Base-by-base conservation (phyloP, 2,113 vertebrate genomes). In the Cololabis saira region DNA sequence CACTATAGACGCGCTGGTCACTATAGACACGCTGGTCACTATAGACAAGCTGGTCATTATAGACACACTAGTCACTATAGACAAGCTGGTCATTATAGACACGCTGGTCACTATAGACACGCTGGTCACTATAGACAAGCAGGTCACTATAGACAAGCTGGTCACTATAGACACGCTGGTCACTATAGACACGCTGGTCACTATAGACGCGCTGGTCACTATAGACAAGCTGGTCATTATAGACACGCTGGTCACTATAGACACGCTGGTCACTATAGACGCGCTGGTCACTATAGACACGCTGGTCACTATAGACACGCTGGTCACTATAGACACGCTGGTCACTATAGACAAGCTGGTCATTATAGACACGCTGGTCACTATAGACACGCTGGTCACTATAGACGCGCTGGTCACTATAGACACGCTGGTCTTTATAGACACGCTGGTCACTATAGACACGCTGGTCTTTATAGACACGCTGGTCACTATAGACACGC, bases 121-220 rank as follows among this genome's bases (percentile, higher is more conserved):
- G 72, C 67, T 76, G 59, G 83, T 86, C 80, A 85, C 72, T 89
- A 76, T 61, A 81, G 65, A 81, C 83, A 71, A 61, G 72, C 67
- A 74, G 59, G 83, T 86, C 80, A 85, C 72, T 89, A 76, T 61
- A 81, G 65, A 81, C 83, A 71, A 61, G 72, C 67, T 76, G 59
- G 83, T 86, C 80, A 85, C 72, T 89, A 76, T 61, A 81, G 65
- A 81, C 83, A 71, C 63, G 72, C 67, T 76, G 59, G 83, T 86
- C 80, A 85, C 72, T 89, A 76, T 61, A 81, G 65, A 81, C 83
- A 71, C 63, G 72, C 67, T 76, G 59, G 83, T 86, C 80, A 85
- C 72, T 89, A 76, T 61, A 81, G 65, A 81, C 83, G 68, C 63
- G 72, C 67, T 76, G 59, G 83, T 86, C 80, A 85, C 72, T 89